Percentiles rank a stretch among this genome's conserved stretches.
Evolutionary conservation across 2,113 vertebrate genomes (phyloP).

Genomic region (Clarias batrachus): DNA sequence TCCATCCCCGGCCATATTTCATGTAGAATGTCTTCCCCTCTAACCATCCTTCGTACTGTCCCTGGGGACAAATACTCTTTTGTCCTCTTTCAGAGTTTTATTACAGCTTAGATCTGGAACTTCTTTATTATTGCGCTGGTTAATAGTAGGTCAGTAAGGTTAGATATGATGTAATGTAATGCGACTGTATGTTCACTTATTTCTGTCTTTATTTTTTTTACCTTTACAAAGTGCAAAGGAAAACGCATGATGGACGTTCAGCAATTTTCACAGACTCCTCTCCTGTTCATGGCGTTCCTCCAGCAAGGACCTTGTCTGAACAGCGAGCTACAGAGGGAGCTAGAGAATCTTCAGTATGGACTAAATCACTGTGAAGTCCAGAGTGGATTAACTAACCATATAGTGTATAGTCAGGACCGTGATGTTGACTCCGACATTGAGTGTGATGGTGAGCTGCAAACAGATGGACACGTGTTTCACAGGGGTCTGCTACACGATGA

Average conservation of each 20-base stretch:
- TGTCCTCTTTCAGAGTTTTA: not conserved
- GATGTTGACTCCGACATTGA: not conserved
- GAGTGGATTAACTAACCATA: not conserved
- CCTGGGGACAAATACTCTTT: not conserved
- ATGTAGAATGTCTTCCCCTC: not conserved
- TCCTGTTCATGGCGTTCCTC: conserved; percentile 66
- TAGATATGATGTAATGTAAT: not conserved
- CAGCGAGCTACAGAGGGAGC: conserved; percentile 28
- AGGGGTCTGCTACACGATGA: not conserved
- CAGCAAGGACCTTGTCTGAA: conserved; percentile 50
- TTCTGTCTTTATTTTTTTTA: conserved; percentile 2
- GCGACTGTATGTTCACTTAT: not conserved
- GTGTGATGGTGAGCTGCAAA: conserved; percentile 61
- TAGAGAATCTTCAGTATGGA: conserved; percentile 34
- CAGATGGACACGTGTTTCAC: conserved; percentile 62
- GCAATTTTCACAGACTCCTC: not conserved
- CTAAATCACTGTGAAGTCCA: conserved; percentile 12
- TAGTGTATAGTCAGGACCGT: too few species aligned
- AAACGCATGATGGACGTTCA: conserved; percentile 50
- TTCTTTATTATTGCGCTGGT: not conserved
- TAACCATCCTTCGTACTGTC: not conserved
- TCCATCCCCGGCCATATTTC: not conserved
- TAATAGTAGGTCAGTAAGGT: not conserved
- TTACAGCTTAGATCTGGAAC: not conserved
- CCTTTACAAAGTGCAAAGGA: conserved; percentile 11